phyloP scores from a whole-genome alignment of 1,140 invertebrate species.

The Wasmannia auropunctata region DNA sequence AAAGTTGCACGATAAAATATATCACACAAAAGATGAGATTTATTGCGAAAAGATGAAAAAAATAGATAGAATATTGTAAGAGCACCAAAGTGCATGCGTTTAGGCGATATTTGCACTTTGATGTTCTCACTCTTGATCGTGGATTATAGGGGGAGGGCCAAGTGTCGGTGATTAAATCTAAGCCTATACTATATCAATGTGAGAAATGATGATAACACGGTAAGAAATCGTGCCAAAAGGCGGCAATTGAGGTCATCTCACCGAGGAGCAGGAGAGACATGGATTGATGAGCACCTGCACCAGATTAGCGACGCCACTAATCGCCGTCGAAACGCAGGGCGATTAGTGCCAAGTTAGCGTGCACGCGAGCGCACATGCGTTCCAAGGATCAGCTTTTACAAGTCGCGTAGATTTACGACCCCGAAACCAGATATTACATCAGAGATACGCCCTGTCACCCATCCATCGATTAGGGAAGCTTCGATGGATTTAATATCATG shows the following conservation, averaged over 20 bases:
- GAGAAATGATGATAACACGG: constrained; percentile 59
- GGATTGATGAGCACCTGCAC: constrained; percentile 76
- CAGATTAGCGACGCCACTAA: constrained; percentile 78
- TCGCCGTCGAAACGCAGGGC: constrained; percentile 71
- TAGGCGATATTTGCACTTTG: neutral
- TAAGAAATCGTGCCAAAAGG: constrained; percentile 26
- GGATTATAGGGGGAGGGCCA: neutral
- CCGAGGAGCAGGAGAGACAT: constrained; percentile 36
- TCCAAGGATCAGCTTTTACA: neutral
- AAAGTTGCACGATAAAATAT: neutral
- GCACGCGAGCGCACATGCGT: constrained; percentile 44
- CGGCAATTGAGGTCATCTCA: constrained; percentile 33
- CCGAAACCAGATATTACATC: constrained; percentile 12
- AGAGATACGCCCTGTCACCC: constrained; percentile 18
- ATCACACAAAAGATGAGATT: neutral
- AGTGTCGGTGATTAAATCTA: constrained; percentile 18
- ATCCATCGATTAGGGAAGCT: constrained; percentile 18
- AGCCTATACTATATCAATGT: constrained; percentile 24
- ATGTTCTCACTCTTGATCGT: neutral
- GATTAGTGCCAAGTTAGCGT: constrained; percentile 71
- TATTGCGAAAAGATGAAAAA: neutral
- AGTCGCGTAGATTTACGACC: constrained; percentile 9
- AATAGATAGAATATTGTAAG: neutral
- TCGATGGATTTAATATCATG: neutral
- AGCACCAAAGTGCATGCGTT: neutral